Evolutionary conservation across 92 coral and sea anemone species (phyloP), one percentile per base, ranked within the genome.

Genomic region (Umimayanthus chanpuru): DNA sequence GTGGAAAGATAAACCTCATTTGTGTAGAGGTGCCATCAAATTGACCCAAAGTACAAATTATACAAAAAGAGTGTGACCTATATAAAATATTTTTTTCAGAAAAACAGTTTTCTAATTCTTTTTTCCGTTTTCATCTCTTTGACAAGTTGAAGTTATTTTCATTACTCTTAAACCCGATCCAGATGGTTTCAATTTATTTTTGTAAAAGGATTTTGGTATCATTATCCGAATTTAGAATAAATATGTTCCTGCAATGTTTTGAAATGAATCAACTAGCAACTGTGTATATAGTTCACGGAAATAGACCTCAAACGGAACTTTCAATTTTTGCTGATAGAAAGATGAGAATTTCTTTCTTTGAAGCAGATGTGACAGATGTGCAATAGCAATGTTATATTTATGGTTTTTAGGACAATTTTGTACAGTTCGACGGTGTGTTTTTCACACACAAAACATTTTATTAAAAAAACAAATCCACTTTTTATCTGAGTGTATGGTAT

Each of bases 31-130:
- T 30, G 77, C 61, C 23, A 23, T 8, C n/a, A 82, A 20, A 40
- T 68, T 70, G 43, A 29, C 5, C 43, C 12, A 71, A 32, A 44
- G 43, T 71, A 25, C n/a, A 25, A 66, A 53, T 53, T 15, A 53
- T 66, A 25, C 23, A 41, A 70, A 71, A 28, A 80, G 30, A 80
- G 41, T 53, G 3, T 80, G 20, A 66, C 29, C 58, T 80, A 80
- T 83, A 29, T n/a, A n/a, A n/a, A 4, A 73, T 73, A 73, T 73
- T 73, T 83, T 83, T 83, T 83, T 70, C 14, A 56, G 38, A 30
- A 64, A 11, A 25, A 3, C n/a, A 20, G 49, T 77, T 78, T 28
- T 47, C 11, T 40, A 32, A 78, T 25, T 28, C 49, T 41, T 43
- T 53, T 43, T 53, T 32, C 40, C 82, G 39, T 75, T 73, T 75